phyloP scores from a whole-genome alignment of 1,140 invertebrate genomes.

The Branchinecta lynchi region DNA sequence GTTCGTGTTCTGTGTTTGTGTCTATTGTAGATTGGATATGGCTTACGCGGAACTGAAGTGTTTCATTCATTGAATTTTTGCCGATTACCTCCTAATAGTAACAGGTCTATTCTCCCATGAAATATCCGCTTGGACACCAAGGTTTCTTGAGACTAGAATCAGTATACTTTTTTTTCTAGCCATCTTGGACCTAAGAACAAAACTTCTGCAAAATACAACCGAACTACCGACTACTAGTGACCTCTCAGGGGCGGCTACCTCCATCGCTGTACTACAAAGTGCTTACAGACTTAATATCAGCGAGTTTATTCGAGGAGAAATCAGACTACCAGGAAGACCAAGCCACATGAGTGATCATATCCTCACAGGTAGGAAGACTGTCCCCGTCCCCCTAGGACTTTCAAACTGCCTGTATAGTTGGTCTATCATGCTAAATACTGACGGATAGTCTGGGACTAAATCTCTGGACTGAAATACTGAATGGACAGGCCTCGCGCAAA shows the following conservation, averaged over 20 bases:
- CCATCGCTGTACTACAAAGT: slow-evolving; percentile 18
- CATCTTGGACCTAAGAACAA: neutral
- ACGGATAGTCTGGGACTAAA: no score
- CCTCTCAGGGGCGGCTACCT: slow-evolving; percentile 19
- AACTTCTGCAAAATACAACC: slow-evolving; percentile 12
- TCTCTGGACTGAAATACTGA: no score
- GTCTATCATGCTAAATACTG: neutral
- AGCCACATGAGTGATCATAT: slow-evolving; percentile 4
- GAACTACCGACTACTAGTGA: slow-evolving; percentile 16
- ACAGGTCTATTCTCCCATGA: no score
- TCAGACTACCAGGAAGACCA: slow-evolving; percentile 13
- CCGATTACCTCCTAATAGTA: no score
- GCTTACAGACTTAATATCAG: slow-evolving; percentile 19
- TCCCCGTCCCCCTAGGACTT: no score
- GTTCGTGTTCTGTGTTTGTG: no score
- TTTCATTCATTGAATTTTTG: no score
- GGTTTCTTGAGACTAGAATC: no score
- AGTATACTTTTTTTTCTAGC: no score
- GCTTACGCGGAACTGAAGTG: no score
- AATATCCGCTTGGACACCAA: no score
- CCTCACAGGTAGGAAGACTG: slow-evolving; percentile 13
- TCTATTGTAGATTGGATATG: no score
- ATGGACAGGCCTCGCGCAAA: neutral
- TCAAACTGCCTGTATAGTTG: neutral
- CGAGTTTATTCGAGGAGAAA: slow-evolving; percentile 15